Conservation (phyloP, 2,888 invertebrate species). For the Limnephilus auricula region DNA sequence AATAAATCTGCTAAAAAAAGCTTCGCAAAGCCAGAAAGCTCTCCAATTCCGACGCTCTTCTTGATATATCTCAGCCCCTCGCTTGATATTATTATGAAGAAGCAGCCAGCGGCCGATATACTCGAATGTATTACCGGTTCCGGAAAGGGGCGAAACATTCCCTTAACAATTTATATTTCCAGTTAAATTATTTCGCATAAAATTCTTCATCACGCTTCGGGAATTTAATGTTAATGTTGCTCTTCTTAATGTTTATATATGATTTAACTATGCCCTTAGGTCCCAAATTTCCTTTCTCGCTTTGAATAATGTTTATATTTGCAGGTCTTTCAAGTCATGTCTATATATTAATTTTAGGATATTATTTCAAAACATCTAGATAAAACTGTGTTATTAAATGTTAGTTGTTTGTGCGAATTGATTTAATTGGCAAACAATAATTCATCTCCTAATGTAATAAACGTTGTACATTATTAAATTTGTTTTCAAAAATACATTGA, state of each 20-base stretch:
- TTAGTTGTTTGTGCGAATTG: too few relatives aligned
- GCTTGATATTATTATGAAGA: conserved; percentile 46
- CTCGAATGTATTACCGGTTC: conserved; percentile 40
- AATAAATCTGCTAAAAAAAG: conserved; percentile 64
- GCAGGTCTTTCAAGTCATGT: too few relatives aligned
- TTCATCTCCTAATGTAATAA: too few relatives aligned
- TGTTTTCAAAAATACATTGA: too few relatives aligned
- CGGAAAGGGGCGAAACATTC: conserved; percentile 33
- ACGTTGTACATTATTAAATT: too few relatives aligned
- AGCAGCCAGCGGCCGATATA: conserved; percentile 40
- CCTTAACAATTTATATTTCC: conserved; percentile 35
- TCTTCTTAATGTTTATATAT: conserved; percentile 16
- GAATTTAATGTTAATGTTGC: conserved; percentile 25
- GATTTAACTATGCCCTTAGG: neutral
- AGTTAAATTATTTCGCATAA: conserved; percentile 37
- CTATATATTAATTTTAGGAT: too few relatives aligned
- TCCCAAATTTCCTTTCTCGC: too few relatives aligned
- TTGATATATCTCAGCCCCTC: conserved; percentile 54
- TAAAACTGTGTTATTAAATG: too few relatives aligned
- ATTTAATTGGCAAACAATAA: too few relatives aligned
- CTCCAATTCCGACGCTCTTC: conserved; percentile 48
- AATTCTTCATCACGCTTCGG: conserved; percentile 14
- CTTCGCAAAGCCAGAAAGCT: conserved; percentile 60
- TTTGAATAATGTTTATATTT: too few relatives aligned
- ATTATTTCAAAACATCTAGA: too few relatives aligned